Base-by-base conservation (phyloP, 2,797 vertebrate genomes). In the Oryzias sinensis region DNA sequence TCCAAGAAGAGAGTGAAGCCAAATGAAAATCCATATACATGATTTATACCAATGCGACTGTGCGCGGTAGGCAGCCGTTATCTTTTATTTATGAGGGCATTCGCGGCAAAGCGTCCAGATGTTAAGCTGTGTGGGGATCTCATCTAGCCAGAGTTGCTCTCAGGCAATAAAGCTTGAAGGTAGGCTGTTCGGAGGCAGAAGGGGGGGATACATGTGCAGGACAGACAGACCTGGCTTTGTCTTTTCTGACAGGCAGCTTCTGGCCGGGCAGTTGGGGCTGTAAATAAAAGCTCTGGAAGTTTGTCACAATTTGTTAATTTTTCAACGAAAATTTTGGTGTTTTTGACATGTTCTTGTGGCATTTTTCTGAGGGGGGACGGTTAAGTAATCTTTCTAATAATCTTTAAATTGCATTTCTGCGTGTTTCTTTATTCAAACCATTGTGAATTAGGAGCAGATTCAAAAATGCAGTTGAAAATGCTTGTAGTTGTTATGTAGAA, bases 11-110 rank as follows among this genome's bases (percentile, higher is more conserved):
- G 88, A 89, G 84, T 85, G 88, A 73, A 90, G 81, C 88, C 90
- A 88, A 89, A 88, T 55, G 57, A 81, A 89, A 91, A 90, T 87
- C 89, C 88, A 91, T 93, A 91, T 91, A 86, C 90, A 91, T 94
- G 92, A 94, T 94, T 93, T 94, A 94, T 93, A 90, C 72, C 77
- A 81, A 65, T 69, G 81, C 25, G 65, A 83, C 86, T 90, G 88
- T 83, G 82, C 84, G 78, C 72, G 44, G 86, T 86, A 81, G 63
- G 84, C 87, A 89, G 87, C 85, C 82, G 81, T 86, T 89, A 91
- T 93, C 86, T 91, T 93, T 94, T 89, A 95, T 94, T 95, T 93
- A 94, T 93, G 92, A 94, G 87, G 83, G 85, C 85, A 87, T 87
- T 63, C 43, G 89, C 85, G 74, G 88, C 88, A 88, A 87, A 90